A percentile compares a stretch with the other conserved stretches of the same genome.
These are phyloP conservation scores for Myxocyprinus asiaticus DNA, from an alignment of 2,113 vertebrate species.

Conservation along the genomic window DNA sequence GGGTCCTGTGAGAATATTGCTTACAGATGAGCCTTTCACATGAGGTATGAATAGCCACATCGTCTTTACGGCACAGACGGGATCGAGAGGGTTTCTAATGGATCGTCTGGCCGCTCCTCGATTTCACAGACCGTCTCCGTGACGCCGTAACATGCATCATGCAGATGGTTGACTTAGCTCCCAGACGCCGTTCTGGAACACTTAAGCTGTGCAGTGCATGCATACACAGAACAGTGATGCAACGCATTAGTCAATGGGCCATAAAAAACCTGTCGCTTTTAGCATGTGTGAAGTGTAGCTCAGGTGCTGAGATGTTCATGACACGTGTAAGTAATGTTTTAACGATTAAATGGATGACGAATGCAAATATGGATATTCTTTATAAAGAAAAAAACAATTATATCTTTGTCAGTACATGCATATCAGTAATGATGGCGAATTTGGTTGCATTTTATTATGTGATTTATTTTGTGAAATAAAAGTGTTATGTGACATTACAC, in stretches of 20 bases:
- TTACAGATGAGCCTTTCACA: constrained; percentile 33
- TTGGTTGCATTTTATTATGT: too few relatives aligned
- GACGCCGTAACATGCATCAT: not conserved
- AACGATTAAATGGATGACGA: not conserved
- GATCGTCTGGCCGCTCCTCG: constrained; percentile 2
- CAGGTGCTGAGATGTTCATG: constrained; percentile 21
- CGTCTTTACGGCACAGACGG: not conserved
- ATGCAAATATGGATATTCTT: not conserved
- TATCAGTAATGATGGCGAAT: too few relatives aligned
- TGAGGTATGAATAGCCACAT: constrained; percentile 28
- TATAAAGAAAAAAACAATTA: not conserved
- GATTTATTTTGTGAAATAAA: too few relatives aligned
- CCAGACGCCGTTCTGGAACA: not conserved
- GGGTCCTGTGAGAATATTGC: constrained; percentile 30
- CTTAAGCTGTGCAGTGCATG: not conserved
- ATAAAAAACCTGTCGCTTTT: constrained; percentile 6
- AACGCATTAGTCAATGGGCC: constrained; percentile 9
- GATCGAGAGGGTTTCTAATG: constrained; percentile 13
- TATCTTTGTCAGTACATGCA: not conserved
- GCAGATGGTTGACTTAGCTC: constrained; percentile 2
- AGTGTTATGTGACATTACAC: too few relatives aligned
- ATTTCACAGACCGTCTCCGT: constrained; percentile 14
- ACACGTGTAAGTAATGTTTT: constrained; percentile 3
- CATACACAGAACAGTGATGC: not conserved
- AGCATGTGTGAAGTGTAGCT: constrained; percentile 18